phyloP scores from a whole-genome alignment of 1,140 invertebrate genomes.

The Formica exsecta region DNA sequence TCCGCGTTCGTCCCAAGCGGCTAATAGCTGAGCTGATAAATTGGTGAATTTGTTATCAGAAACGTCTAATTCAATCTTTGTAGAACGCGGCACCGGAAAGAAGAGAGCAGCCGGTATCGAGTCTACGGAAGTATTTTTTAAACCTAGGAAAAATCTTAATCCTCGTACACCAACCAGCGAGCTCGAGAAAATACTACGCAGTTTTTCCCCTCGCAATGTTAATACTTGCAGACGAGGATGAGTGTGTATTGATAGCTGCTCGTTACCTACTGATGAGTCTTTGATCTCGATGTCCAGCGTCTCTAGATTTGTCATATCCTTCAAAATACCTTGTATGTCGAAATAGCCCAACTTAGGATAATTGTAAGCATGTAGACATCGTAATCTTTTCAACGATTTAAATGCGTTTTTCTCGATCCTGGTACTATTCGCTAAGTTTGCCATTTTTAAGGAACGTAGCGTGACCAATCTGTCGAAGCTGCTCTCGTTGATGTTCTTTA shows the following conservation, averaged over 20 bases:
- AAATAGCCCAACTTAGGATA: slow-evolving; percentile 93
- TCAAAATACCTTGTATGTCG: slow-evolving; percentile 93
- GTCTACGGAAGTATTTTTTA: slow-evolving; percentile 93
- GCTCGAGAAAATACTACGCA: slow-evolving; percentile 93
- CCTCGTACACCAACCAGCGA: slow-evolving; percentile 93
- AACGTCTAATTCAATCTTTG: slow-evolving; percentile 92
- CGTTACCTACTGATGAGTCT: slow-evolving; percentile 92
- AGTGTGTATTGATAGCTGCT: slow-evolving; percentile 92
- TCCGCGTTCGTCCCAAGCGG: slow-evolving; percentile 92
- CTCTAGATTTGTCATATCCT: slow-evolving; percentile 90
- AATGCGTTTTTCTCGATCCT: slow-evolving; percentile 95
- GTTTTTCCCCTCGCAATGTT: slow-evolving; percentile 91
- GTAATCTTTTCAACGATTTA: slow-evolving; percentile 90
- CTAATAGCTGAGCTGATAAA: slow-evolving; percentile 91
- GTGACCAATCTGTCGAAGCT: slow-evolving; percentile 91
- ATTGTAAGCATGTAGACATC: slow-evolving; percentile 90
- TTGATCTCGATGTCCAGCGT: slow-evolving; percentile 94
- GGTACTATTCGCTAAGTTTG: slow-evolving; percentile 89
- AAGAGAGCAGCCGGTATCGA: slow-evolving; percentile 92
- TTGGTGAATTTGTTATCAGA: slow-evolving; percentile 92
- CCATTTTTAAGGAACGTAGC: slow-evolving; percentile 89
- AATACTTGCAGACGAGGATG: slow-evolving; percentile 93
- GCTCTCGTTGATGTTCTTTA: slow-evolving; percentile 90
- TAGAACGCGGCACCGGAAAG: slow-evolving; percentile 95
- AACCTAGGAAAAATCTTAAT: slow-evolving; percentile 89